phyloP scores from a whole-genome alignment of 1,140 invertebrate genomes.

The Nixonia krombeini region DNA sequence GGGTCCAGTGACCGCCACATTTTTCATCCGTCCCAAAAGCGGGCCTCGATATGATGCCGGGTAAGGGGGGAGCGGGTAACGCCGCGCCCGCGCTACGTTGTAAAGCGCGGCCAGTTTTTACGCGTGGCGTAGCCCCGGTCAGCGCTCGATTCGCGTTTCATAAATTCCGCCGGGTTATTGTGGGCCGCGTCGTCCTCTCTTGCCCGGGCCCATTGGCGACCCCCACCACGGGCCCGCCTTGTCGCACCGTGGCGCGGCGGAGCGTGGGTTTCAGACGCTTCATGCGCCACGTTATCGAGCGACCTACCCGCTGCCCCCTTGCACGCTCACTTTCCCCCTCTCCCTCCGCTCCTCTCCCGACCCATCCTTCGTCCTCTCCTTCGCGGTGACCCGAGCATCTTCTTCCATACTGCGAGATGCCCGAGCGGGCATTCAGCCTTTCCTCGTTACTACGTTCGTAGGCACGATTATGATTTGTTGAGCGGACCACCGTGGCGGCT shows the following conservation, averaged over 20 bases:
- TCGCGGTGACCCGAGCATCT: constrained; percentile 2
- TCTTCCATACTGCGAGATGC: too few species aligned
- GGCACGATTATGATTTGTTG: constrained; percentile 69
- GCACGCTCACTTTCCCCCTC: constrained; percentile 35
- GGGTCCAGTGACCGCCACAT: too few species aligned
- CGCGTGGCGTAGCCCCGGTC: constrained; percentile 32
- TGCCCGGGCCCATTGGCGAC: constrained; percentile 22
- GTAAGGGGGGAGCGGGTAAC: too few species aligned
- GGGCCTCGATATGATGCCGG: constrained; percentile 24
- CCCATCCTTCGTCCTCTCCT: constrained; percentile 3
- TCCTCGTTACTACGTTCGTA: constrained; percentile 61
- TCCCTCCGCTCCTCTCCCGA: constrained; percentile 12
- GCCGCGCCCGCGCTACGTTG: constrained; percentile 47
- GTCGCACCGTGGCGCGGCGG: constrained; percentile 43
- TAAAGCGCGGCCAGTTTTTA: constrained; percentile 37
- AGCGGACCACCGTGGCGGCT: constrained; percentile 62
- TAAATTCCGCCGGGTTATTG: constrained; percentile 54
- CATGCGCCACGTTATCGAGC: constrained; percentile 49
- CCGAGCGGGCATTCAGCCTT: constrained; percentile 54
- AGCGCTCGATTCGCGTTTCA: constrained; percentile 55
- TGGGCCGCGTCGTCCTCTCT: constrained; percentile 40
- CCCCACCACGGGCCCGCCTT: constrained; percentile 30
- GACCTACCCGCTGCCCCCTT: constrained; percentile 43
- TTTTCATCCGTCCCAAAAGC: background rate
- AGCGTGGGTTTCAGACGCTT: constrained; percentile 50